Conservation (phyloP, 2,888 invertebrate genomes). For the Tenthredo mesomela region DNA sequence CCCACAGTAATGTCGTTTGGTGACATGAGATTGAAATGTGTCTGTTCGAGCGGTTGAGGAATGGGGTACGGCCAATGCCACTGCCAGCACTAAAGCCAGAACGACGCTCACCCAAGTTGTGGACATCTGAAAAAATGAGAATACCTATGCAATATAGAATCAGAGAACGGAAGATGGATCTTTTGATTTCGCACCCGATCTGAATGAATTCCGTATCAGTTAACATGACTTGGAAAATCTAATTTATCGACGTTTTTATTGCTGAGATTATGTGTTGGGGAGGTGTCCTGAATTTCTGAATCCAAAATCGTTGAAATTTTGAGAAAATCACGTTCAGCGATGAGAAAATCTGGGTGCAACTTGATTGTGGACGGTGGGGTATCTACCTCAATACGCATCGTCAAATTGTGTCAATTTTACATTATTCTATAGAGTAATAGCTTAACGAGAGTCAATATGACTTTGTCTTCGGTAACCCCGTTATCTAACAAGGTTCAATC, state of each 20-base stretch:
- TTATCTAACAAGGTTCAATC: conserved; percentile 40
- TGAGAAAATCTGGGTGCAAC: not conserved
- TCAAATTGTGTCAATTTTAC: conserved; percentile 45
- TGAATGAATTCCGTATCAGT: too few species aligned
- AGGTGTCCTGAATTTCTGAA: too few species aligned
- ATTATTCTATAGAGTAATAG: conserved; percentile 40
- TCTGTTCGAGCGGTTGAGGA: conserved; percentile 65
- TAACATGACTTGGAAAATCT: too few species aligned
- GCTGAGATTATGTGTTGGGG: too few species aligned
- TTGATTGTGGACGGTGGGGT: conserved; percentile 1
- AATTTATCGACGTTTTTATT: too few species aligned
- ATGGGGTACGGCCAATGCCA: conserved; percentile 65
- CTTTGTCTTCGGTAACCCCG: conserved; percentile 44
- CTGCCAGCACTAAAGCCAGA: conserved; percentile 66
- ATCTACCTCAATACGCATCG: not conserved
- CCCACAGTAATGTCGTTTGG: conserved; percentile 73
- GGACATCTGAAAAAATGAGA: conserved; percentile 70
- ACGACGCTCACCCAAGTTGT: conserved; percentile 66
- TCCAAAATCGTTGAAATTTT: too few species aligned
- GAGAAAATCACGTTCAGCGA: too few species aligned
- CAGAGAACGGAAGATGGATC: too few species aligned
- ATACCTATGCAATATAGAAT: too few species aligned
- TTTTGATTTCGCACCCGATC: too few species aligned
- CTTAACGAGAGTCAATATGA: conserved; percentile 47
- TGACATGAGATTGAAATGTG: conserved; percentile 64